Conservation (phyloP, 1,140 invertebrate species). For the Charaxes varanes region DNA sequence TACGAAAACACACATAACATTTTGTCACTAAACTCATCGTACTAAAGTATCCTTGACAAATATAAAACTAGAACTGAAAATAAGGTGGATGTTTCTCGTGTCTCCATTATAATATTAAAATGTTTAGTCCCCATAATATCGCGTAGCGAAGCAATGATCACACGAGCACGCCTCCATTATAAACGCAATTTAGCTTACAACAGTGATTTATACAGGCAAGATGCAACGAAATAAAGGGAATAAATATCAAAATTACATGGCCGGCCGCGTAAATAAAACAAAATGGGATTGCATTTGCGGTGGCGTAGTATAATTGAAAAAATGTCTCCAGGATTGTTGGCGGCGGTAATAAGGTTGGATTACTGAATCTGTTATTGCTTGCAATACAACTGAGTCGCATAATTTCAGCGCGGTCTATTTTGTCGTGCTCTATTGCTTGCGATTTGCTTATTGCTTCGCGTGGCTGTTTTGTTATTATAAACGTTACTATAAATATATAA, state of each 20-base stretch:
- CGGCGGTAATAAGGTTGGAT: conserved; percentile 42
- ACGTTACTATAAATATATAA: too few relatives aligned
- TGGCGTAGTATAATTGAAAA: conserved; percentile 43
- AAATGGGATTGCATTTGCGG: conserved; percentile 45
- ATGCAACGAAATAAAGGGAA: conserved; percentile 27
- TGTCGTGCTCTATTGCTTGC: conserved; percentile 3
- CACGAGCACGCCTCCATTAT: conserved; percentile 18
- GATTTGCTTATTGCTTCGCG: too few relatives aligned
- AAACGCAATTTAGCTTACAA: conserved; percentile 21
- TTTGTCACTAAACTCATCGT: too few relatives aligned
- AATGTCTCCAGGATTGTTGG: conserved; percentile 40
- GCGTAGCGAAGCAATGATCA: conserved; percentile 8
- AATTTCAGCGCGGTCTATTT: conserved; percentile 6
- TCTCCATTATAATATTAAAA: conserved; percentile 5
- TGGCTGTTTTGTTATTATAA: too few relatives aligned
- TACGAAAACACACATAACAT: too few relatives aligned
- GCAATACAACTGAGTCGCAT: conserved; percentile 14
- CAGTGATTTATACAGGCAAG: conserved; percentile 21
- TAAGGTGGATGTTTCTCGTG: too few relatives aligned
- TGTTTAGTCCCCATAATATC: conserved; percentile 1
- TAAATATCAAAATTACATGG: conserved; percentile 43
- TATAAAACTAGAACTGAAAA: too few relatives aligned
- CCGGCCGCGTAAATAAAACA: conserved; percentile 45
- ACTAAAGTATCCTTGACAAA: too few relatives aligned
- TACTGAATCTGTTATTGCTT: conserved; percentile 28